Evolutionary conservation across 2,113 vertebrate genomes (phyloP), one percentile per base, ranked within the genome.

Genomic region (Lynx canadensis): DNA sequence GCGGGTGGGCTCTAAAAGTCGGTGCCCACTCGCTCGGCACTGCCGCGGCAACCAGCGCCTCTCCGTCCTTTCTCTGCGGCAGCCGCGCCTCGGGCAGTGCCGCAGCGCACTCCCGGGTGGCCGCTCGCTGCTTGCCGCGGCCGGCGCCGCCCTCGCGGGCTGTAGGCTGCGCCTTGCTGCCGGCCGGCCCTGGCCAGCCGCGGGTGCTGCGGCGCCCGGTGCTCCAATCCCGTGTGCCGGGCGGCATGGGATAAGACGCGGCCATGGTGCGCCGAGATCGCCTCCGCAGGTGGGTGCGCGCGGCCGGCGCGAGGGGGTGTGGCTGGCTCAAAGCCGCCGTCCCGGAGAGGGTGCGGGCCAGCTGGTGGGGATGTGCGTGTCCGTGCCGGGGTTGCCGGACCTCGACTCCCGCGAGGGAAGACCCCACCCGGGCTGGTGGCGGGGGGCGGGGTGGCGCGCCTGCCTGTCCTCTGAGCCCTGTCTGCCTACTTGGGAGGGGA

Each of bases 191-290:
- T 18, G 97, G 48, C 16, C 33, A 5, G 93, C 95, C 87, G 78
- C 18, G 45, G 94, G 94, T 14, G 80, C 83, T 38, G n/a, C 60
- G 10, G 86, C 15, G 89, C 89, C 89, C 94, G 0, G 94, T 66
- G 94, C 82, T 73, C 92, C 6, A 78, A 41, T 55, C 84, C 27
- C 50, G 95, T n/a, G 97, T 71, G 92, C 91, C 55, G 94, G 14
- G 89, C 63, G 73, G 98, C 90, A 97, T 98, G 98, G 98, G 97
- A 93, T 97, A 98, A 84, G 96, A 96, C 84, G 41, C 95, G 41
- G 95, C 92, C 94, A 97, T 97, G 98, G 97, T 97, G 87, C 98
- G 98, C 97, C 95, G 98, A 92, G 98, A 98, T 95, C 98, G 98
- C 76, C 96, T 98, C 90, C 98, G 97, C 97, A 98, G 98, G 98